Evolutionary conservation across 1,140 invertebrate genomes (phyloP), one percentile per base, ranked within the genome.

Genomic region (Phymastichus coffea): DNA sequence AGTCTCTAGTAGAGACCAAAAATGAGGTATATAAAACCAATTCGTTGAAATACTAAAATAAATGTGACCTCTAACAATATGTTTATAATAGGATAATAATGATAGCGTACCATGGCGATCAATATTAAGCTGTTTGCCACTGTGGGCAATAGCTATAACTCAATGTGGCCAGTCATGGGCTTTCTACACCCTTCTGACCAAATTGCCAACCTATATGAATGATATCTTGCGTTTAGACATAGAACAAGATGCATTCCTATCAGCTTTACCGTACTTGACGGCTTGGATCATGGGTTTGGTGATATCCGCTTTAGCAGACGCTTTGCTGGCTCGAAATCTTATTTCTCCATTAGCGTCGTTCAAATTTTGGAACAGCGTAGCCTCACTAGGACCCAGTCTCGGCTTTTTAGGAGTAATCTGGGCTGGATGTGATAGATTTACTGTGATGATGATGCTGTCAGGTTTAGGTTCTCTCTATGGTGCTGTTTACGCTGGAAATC

Each of bases 141-240:
- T 97, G 41, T 96, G 93, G 93, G 94, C 94, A 1, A 90, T 90
- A 56, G 77, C 89, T 6, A 82, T 92, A 14, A 92, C 92, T 7
- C 93, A 97, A 73, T 94, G 95, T 71, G 92, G 93, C 40, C 90
- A 95, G 69, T 88, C 93, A 43, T 98, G 94, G 94, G 91, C 91
- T 3, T 96, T 95, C 79, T 97, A 97, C 78, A 98, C 94, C 15
- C 88, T 97, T 69, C 81, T 98, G 4, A 97, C 92, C 0, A 92
- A 95, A 72, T 75, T 99, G 46, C 95, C 96, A 1, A 93, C 92
- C 0, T 99, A 97, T 69, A 94, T 99, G 89, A 88, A 89, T 64
- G 88, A 93, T 78, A 92, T 97, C 58, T 80, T 98, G 38, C 89
- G 95, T 71, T 94, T 93, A 66, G 85, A 94, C 67, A 89, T 97